A percentile compares a stretch with the other conserved stretches of the same genome.
Conservation (phyloP, 2,888 invertebrate genomes). For the Eristalinus aeneus region DNA sequence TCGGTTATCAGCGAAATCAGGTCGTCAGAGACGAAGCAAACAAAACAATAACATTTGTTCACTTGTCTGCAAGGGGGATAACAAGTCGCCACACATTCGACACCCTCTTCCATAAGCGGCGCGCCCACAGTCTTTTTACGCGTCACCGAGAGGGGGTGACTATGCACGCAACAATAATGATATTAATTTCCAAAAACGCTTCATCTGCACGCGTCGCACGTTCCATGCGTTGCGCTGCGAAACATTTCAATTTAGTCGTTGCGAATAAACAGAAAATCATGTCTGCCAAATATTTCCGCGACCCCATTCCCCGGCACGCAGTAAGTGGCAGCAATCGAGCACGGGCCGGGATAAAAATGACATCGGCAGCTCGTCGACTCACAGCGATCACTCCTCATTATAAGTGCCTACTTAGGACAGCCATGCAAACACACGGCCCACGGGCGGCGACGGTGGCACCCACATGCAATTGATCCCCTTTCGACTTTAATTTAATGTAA, state of each 20-base stretch:
- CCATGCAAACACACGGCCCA: slow-evolving; percentile 2
- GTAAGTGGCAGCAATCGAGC: background rate
- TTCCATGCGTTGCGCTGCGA: slow-evolving; percentile 48
- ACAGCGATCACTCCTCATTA: slow-evolving; percentile 19
- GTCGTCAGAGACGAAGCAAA: slow-evolving; percentile 24
- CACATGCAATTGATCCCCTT: slow-evolving; percentile 54
- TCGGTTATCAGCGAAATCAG: slow-evolving; percentile 49
- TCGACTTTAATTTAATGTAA: slow-evolving; percentile 61
- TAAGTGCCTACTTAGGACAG: slow-evolving; percentile 33
- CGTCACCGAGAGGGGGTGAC: background rate
- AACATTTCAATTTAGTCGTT: slow-evolving; percentile 52
- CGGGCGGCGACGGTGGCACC: slow-evolving; percentile 19
- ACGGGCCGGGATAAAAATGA: slow-evolving; percentile 19
- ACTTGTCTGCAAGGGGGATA: slow-evolving; percentile 10
- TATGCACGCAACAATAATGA: slow-evolving; percentile 45
- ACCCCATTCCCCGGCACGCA: background rate
- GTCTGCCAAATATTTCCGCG: slow-evolving; percentile 29
- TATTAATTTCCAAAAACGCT: slow-evolving; percentile 46
- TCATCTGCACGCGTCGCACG: slow-evolving; percentile 50
- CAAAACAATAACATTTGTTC: slow-evolving; percentile 24
- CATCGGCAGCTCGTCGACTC: slow-evolving; percentile 49
- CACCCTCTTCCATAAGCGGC: background rate
- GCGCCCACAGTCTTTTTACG: background rate
- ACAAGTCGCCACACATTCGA: slow-evolving; percentile 23
- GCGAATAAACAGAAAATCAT: slow-evolving; percentile 57